Evolutionary conservation across 2,797 vertebrate species (phyloP), one percentile per base, ranked within the genome.

Genomic region (Garrulus glandarius): DNA sequence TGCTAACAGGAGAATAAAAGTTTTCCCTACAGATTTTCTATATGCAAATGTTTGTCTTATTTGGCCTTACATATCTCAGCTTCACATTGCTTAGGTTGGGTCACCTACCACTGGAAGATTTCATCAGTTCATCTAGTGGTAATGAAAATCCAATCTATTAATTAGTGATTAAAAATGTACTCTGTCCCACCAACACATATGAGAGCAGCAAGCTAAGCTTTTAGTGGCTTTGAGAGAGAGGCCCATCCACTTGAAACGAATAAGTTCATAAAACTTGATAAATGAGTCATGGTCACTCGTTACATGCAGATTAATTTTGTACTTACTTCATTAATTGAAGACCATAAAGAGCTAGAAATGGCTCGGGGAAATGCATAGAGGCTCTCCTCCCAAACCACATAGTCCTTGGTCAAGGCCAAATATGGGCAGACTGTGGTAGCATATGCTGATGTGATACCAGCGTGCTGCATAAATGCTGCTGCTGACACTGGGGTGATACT

Each of bases 391-490:
- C 23, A 87, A 76, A 63, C 2, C 8, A 1, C 39, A 2, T 0
- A 69, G 43, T 20, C 64, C 65, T 39, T 65, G 30, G 8, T 39
- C 11, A 55, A 50, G 57, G 56, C 6, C 27, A 41, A 15, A 6
- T 15, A 18, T 15, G 39, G 41, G 2, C 41, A 79, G 44, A 37
- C 23, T 56, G 46, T 3, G 3, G 29, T 15, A 65, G 22, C 0
- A 0, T 11, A 6, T 11, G 26, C 13, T 70, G 56, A 26, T 21
- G 18, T 68, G 36, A 43, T 13, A 14, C 9, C 21, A 10, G 6
- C 1, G 2, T 4, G 1, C 11, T 50, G 18, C 11, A 32, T 16
- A 69, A 72, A 55, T 30, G 13, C 10, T 4, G 0, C 39, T 77
- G 47, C 24, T 0, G 0, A 4, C 9, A 20, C 11, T 13, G 13